phyloP scores from a whole-genome alignment of 2,797 vertebrate genomes.

The Parauchenoglanis punctatus region DNA sequence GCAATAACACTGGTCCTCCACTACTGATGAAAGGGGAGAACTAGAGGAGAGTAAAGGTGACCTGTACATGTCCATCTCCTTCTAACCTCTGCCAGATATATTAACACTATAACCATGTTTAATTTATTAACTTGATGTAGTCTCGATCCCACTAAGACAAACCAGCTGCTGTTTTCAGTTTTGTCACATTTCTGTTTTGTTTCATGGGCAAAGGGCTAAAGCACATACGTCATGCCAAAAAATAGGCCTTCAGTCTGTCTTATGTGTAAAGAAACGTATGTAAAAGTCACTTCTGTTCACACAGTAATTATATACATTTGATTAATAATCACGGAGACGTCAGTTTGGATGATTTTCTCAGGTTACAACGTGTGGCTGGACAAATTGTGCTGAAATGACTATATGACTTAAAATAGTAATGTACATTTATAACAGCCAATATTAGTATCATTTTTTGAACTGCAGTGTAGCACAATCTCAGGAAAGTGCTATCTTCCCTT shows the following conservation, averaged over 20 bases:
- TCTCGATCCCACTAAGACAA: conserved; percentile 36
- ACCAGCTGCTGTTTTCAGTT: conserved; percentile 50
- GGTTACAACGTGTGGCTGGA: conserved; percentile 7
- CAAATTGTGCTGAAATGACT: background rate
- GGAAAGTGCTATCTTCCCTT: background rate
- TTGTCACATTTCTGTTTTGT: conserved; percentile 29
- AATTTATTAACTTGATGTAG: conserved; percentile 53
- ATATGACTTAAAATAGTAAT: background rate
- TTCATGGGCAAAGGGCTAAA: conserved; percentile 75
- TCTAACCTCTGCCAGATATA: conserved; percentile 25
- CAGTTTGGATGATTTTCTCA: background rate
- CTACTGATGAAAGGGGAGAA: conserved; percentile 29
- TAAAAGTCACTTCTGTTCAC: conserved; percentile 28
- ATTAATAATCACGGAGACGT: background rate
- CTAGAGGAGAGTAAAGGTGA: conserved; percentile 28
- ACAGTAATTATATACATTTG: conserved; percentile 2
- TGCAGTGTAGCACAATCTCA: background rate
- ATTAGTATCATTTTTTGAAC: background rate
- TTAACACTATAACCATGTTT: conserved; percentile 49
- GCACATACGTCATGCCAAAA: conserved; percentile 54
- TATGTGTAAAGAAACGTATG: conserved; percentile 42
- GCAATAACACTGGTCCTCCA: conserved; percentile 54
- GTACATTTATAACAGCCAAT: background rate
- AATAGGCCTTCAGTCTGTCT: conserved; percentile 61
- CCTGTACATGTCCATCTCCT: background rate